A percentile compares a stretch with the other conserved stretches of the same genome.
phyloP scores from a whole-genome alignment of 2,888 invertebrate genomes.

The Drosophila falleni region DNA sequence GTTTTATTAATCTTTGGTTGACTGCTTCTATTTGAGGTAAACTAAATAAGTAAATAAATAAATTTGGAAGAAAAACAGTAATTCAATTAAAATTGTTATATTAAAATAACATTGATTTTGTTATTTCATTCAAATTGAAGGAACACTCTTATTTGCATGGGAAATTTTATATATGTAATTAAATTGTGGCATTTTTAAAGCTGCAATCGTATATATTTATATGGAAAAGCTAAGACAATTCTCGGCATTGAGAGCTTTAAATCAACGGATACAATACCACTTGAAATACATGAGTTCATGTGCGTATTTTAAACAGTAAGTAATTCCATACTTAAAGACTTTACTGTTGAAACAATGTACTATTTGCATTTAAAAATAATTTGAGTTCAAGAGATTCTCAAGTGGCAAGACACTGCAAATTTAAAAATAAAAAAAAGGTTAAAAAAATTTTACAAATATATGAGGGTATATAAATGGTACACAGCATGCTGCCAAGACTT shows the following conservation, averaged over 20 bases:
- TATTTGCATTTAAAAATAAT: neutral
- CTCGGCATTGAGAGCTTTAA: neutral
- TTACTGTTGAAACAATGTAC: constrained; percentile 6
- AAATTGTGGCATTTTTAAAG: neutral
- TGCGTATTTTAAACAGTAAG: constrained; percentile 5
- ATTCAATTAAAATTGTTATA: too few species aligned
- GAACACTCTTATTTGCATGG: neutral
- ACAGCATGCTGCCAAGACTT: constrained; percentile 1
- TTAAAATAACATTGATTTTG: neutral
- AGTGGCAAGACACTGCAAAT: neutral
- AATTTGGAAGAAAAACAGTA: too few species aligned
- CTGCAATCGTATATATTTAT: neutral
- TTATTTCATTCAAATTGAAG: neutral
- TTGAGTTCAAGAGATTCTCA: constrained; percentile 2
- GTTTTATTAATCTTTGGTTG: too few species aligned
- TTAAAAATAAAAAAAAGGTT: neutral
- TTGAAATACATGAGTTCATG: constrained; percentile 12
- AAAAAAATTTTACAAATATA: neutral
- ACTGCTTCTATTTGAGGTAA: too few species aligned
- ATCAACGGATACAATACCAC: constrained; percentile 5
- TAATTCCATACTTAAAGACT: constrained; percentile 12
- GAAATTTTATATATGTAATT: neutral
- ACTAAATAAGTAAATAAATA: too few species aligned
- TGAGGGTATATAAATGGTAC: constrained; percentile 5
- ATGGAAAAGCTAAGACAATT: neutral